phyloP scores from a whole-genome alignment of 2,888 invertebrate species.

The Himalopsyche kuldschensis region DNA sequence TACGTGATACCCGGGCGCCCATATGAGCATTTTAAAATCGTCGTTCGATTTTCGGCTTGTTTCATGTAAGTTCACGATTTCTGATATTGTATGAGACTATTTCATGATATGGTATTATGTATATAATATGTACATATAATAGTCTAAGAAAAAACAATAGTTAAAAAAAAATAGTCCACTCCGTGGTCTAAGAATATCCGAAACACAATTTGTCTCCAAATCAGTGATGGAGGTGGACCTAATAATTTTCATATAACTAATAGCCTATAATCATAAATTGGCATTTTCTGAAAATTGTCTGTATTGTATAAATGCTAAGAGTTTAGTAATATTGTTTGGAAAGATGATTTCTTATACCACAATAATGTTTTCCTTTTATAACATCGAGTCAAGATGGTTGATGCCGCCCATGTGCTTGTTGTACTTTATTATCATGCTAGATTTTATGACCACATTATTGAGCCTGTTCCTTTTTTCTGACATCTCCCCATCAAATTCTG shows the following conservation, averaged over 20 bases:
- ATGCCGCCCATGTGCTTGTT: neutral
- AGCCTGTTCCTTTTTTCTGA: neutral
- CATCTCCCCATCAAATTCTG: neutral
- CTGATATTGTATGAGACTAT: too few relatives aligned
- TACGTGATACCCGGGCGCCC: too few relatives aligned
- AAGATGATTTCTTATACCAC: neutral
- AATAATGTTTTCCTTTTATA: neutral
- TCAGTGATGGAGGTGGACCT: neutral
- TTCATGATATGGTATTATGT: too few relatives aligned
- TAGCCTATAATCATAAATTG: neutral
- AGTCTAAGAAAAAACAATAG: too few relatives aligned
- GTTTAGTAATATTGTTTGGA: neutral
- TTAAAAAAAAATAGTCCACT: too few relatives aligned
- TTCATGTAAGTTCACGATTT: too few relatives aligned
- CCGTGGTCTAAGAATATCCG: too few relatives aligned
- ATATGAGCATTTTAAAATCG: too few relatives aligned
- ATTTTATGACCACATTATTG: neutral
- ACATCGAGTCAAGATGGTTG: neutral
- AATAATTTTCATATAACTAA: neutral
- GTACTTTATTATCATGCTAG: neutral
- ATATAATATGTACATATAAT: too few relatives aligned
- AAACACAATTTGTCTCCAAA: neutral
- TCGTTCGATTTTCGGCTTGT: too few relatives aligned
- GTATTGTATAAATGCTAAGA: neutral
- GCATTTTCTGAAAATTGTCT: neutral